Percentiles rank a stretch among this genome's conserved stretches.
phyloP scores from a whole-genome alignment of 35 echinoderm and acorn worm species.

The Apostichopus japonicus region DNA sequence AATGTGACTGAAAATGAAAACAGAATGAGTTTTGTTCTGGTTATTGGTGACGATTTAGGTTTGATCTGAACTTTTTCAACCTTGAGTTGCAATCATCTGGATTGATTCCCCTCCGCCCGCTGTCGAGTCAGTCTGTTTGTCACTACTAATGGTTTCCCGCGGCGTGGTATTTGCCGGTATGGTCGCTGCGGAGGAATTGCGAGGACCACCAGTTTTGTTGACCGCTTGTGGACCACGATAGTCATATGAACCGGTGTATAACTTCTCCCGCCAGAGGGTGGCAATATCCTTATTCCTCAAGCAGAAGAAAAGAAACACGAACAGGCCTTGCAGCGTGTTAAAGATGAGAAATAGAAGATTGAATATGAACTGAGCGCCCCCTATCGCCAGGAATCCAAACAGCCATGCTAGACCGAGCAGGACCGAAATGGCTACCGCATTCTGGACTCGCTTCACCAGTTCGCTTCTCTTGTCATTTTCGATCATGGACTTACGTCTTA shows the following conservation, averaged over 20 bases:
- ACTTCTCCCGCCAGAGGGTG: conserved; percentile 41
- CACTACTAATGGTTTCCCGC: background rate
- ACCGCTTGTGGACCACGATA: background rate
- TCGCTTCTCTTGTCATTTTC: conserved; percentile 3
- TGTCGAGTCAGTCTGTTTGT: background rate
- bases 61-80: too few relatives aligned
- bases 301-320: conserved; percentile 84
- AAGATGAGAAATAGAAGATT: conserved; percentile 78
- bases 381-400: conserved; percentile 71
- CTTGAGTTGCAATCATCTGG: background rate
- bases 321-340: conserved; percentile 83
- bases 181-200: background rate
- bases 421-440: conserved; percentile 65
- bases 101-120: background rate
- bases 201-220: background rate
- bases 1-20: too few relatives aligned
- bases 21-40: too few relatives aligned
- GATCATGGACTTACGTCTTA: conserved; percentile 14
- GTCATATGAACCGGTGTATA: background rate
- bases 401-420: conserved; percentile 77
- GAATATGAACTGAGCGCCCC: conserved; percentile 63
- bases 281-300: conserved; percentile 71
- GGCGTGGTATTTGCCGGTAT: background rate
- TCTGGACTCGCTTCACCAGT: conserved; percentile 12
- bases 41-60: too few relatives aligned